Evolutionary conservation across 2,888 invertebrate species (phyloP), one percentile per base, ranked within the genome.

Genomic region (Xylocampa areola): DNA sequence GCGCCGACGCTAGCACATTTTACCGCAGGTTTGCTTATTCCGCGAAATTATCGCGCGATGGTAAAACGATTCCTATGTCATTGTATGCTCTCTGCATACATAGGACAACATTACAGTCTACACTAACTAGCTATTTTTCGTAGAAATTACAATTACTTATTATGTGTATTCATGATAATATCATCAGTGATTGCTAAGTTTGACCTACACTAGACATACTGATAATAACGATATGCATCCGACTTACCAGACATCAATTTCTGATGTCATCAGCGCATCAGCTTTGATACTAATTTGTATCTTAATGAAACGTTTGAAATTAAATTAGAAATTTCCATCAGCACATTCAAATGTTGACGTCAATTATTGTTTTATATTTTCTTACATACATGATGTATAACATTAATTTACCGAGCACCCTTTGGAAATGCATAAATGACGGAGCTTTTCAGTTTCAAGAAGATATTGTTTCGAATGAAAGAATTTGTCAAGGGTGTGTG

Each of bases 41-140:
- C 27, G 39, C 7, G 25, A 6, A 27, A 14, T 29, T 23, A 7
- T 66, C 37, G 33, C 41, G 48, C 14, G 65, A 41, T 6, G 35
- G 64, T 4, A 32, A 47, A 27, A 8, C 65, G 36, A 47, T 39
- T 6, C 21, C 19, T 5, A 35, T 27, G 32, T 11, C 33, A 11
- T 23, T 29, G 14, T n/a, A 7, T 23, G 37, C 17, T 11, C 23
- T 13, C 33, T 23, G 59, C 36, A 19, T 17, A 23, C 17, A 29
- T 8, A 29, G n/a, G 11, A 32, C 6, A 1, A 14, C 13, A 14
- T 10, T 53, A n/a, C n/a, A 43, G 6, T 29, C 19, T 8, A 13
- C n/a, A 7, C 21, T n/a, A 8, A 5, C 11, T 47, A 14, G 27
- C 14, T 11, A 11, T 23, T 13, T 29, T 50, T 61, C 39, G 17